Base-by-base conservation (phyloP, 2,888 invertebrate species). In the Rhopalosiphum nymphaeae region DNA sequence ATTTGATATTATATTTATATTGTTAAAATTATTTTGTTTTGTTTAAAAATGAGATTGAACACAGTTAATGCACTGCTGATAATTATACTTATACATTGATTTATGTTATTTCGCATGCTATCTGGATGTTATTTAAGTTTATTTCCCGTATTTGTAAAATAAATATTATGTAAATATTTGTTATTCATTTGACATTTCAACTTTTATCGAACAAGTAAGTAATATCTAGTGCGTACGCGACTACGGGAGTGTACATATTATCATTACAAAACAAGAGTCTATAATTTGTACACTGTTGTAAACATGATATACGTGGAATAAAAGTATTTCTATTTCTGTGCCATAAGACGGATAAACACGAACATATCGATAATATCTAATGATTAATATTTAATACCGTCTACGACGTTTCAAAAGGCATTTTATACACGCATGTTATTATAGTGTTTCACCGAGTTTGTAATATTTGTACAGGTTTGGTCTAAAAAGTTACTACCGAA, bases 121-220 rank as follows among this genome's bases (percentile, higher is more conserved):
- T 86, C 86, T 86, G 86, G 13, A 29, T 86, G 46, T 86, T 13
- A 46, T 86, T 86, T 86, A 86, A 46, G 5, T 86, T 29, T 86
- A 46, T 86, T 86, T 86, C 11, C 46, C 46, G 46, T 86, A 29
- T 86, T 86, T 86, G 5, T 86, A 46, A 86, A 86, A 86, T 46
- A 46, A 86, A 29, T 78, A 78, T 78, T 29, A 86, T 86, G 86
- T 86, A 46, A 86, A 86, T 86, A 86, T 46, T 86, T 86, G 86
- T 86, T 86, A 16, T 86, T 86, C 46, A 86, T 86, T 86, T 86
- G 46, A 86, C 86, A 46, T 86, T 86, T 86, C 46, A 86, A 78
- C 78, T 78, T 78, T 86, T 44, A 86, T 46, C 86, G 86, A 44
- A 44, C 46, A 9, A 26, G 46, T 86, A 44, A 46, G 46, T 44